Base-by-base conservation (phyloP, 2,113 vertebrate species). In the Sebastes schlegelii region DNA sequence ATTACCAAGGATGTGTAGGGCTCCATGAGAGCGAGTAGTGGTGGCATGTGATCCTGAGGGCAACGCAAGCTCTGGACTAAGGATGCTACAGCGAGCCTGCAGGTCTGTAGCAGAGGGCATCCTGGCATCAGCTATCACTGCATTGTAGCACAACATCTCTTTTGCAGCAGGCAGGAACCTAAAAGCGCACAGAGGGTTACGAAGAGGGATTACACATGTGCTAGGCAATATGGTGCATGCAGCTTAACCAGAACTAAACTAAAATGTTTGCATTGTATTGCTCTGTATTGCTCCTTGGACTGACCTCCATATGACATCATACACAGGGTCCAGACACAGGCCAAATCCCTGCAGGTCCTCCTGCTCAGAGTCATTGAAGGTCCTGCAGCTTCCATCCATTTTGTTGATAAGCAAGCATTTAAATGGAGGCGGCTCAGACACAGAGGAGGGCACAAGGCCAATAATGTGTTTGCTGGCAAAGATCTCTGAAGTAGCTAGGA, bases 221-320 rank as follows among this genome's bases (percentile, higher is more conserved):
- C 26, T 4, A 0, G 21, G 14, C 19, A 42, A 48, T 2, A 48
- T 8, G 8, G 12, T 19, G n/a, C 17, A 26, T 34, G 13, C 5
- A 66, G 21, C 2, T 69, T 43, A 49, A 34, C 6, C 19, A 52
- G 9, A 26, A 12, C 23, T 72, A 17, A 58, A 46, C 4, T 6
- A 10, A 46, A 13, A 4, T n/a, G 11, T 48, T 19, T 12, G 2
- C 14, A 6, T 23, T 5, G 7, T 19, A 57, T 64, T 57, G 5
- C 11, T 62, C 5, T 57, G 26, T 16, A 10, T 9, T 19, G 7
- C 61, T 40, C 13, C 34, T 64, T 54, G 21, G 14, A 81, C 95
- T 94, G 93, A 98, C 98, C 98, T 98, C 98, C 98, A 99, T 92
- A 99, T 97, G 91, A 99, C 98, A 93, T 99, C 98, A 94, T 99